Evolutionary conservation across 2,113 vertebrate species (phyloP), one percentile per base, ranked within the genome.

Genomic region (Sander lucioperca): DNA sequence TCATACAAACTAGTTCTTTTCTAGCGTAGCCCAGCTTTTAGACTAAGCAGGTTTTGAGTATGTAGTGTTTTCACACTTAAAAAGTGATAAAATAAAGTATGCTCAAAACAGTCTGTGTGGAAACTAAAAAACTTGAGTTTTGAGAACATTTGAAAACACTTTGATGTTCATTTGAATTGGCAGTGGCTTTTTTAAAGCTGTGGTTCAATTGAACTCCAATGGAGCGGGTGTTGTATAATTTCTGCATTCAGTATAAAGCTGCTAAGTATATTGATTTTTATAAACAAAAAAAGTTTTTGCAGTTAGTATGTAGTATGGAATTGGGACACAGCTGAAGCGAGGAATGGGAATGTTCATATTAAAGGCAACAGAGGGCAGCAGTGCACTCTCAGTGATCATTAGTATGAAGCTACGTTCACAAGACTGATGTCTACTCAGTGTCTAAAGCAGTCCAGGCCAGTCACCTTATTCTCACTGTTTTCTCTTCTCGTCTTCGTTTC

Each of bases 291-390:
- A 18, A 15, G 7, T 36, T 50, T 45, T 2, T 54, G 66, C 25
- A 71, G 59, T 33, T 47, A 9, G 39, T 63, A 7, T n/a, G 56
- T 23, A 19, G 27, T 53, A 10, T 72, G 47, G 47, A 33, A 3
- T 23, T 56, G 13, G 51, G 63, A 61, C 71, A 48, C 30, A 18
- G 73, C 18, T 70, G 21, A 16, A 4, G 19, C 70, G 61, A 64
- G 65, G 39, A 47, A 61, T 43, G n/a, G 30, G 16, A 63, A 13
- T 39, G 48, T 89, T 59, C 2, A 10, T n/a, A 18, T 53, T 74
- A 63, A 0, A 30, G 53, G 15, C 91, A 93, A 79, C 80, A 93
- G 93, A 74, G 88, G 90, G 92, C 92, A 90, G 88, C 87, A 80
- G 77, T 7, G 78, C 47, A 70, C 64, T 77, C 2, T 12, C 8